Evolutionary conservation across 53 echinoderm and acorn worm genomes (phyloP).

Genomic region (Echinometra lucunter): DNA sequence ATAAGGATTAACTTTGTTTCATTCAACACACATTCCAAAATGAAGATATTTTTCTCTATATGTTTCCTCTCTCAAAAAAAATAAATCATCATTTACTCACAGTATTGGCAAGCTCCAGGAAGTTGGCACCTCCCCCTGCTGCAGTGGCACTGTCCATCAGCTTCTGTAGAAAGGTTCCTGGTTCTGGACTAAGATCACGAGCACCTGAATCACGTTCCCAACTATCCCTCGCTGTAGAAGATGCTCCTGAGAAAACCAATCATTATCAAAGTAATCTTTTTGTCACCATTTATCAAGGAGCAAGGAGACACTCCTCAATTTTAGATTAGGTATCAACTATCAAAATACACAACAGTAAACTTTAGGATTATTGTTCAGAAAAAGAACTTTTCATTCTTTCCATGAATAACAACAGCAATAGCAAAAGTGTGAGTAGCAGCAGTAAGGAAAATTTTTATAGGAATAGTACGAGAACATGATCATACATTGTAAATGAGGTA

Average conservation of each 20-base stretch:
- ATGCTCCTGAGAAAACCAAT: constrained; percentile 24
- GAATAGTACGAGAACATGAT: no score
- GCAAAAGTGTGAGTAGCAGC: no score
- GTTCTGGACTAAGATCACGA: constrained; percentile 92
- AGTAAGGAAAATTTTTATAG: no score
- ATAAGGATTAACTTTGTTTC: neutral
- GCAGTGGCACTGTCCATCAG: constrained; percentile 80
- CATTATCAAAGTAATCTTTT: neutral
- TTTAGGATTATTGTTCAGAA: no score
- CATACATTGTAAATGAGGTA: neutral
- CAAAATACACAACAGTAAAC: no score
- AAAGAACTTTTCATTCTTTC: no score
- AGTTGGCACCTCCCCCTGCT: constrained; percentile 72
- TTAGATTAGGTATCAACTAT: neutral
- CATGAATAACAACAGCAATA: no score
- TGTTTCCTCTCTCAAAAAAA: neutral
- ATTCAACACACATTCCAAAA: neutral
- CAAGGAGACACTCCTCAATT: neutral
- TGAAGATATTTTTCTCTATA: neutral
- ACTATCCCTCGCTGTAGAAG: constrained; percentile 86
- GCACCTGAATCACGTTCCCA: constrained; percentile 95
- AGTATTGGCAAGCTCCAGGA: constrained; percentile 84
- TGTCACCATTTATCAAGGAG: neutral
- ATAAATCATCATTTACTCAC: constrained; percentile 79
- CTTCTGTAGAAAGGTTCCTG: constrained; percentile 88